phyloP scores from a whole-genome alignment of 2,888 invertebrate species.

The Pterobdella sp. region DNA sequence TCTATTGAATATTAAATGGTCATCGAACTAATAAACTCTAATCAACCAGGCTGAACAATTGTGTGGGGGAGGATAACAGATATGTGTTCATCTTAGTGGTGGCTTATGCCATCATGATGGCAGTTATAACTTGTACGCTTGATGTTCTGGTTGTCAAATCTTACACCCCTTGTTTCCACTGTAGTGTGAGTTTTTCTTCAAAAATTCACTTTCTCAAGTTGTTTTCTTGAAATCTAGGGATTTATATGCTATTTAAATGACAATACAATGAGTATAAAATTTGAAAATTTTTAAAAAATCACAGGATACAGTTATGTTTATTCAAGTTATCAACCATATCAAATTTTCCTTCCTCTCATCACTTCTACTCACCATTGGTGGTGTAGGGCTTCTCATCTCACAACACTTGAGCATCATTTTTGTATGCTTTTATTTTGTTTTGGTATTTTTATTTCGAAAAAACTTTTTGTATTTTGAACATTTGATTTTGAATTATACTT shows the following conservation, averaged over 20 bases:
- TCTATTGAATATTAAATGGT: no score
- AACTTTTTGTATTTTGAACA: neutral
- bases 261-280: no score
- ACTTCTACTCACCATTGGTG: slow-evolving; percentile 29
- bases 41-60: slow-evolving; percentile 53
- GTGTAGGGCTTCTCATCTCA: slow-evolving; percentile 27
- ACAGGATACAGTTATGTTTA: no score
- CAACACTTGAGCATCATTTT: slow-evolving; percentile 32
- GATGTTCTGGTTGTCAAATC: slow-evolving; percentile 44
- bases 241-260: neutral
- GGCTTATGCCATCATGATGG: slow-evolving; percentile 58
- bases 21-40: no score
- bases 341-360: slow-evolving; percentile 27
- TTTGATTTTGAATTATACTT: neutral
- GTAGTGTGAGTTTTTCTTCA: slow-evolving; percentile 41
- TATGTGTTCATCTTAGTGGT: slow-evolving; percentile 53
- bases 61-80: slow-evolving; percentile 51
- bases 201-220: neutral
- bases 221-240: neutral
- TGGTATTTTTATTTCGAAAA: neutral
- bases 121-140: slow-evolving; percentile 40
- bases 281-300: no score
- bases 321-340: no score
- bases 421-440: slow-evolving; percentile 23
- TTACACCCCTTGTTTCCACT: slow-evolving; percentile 42